Percentiles rank a stretch among this genome's conserved stretches.
These are phyloP conservation scores for Thysanoteuthis rhombus DNA, from an alignment of 2,888 invertebrate species.

Conservation along the genomic window DNA sequence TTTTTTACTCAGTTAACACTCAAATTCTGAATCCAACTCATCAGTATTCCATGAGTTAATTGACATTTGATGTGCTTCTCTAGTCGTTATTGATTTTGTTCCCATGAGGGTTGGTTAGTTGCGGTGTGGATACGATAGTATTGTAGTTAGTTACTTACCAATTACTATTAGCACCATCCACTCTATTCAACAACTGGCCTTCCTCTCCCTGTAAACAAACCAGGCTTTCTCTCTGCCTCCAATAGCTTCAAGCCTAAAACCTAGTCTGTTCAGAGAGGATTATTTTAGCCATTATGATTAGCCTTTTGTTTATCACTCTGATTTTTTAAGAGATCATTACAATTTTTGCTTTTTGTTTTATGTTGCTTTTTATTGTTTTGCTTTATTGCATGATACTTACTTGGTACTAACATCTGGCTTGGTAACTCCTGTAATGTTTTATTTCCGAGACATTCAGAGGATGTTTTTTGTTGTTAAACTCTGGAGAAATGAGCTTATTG, in stretches of 20 bases:
- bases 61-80: too few relatives aligned
- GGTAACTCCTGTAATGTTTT: not conserved
- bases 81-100: too few relatives aligned
- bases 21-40: too few relatives aligned
- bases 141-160: not conserved
- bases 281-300: not conserved
- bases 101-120: too few relatives aligned
- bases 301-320: not conserved
- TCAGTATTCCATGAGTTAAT: too few relatives aligned
- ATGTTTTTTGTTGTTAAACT: not conserved
- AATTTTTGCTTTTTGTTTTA: too few relatives aligned
- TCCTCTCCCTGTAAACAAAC: not conserved
- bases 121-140: too few relatives aligned
- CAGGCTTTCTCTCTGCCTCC: not conserved
- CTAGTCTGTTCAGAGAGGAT: not conserved
- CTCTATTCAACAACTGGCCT: not conserved
- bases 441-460: not conserved
- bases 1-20: too few relatives aligned
- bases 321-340: not conserved
- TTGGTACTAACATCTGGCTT: not conserved
- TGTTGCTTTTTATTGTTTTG: too few relatives aligned
- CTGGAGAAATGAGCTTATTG: too few relatives aligned
- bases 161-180: not conserved
- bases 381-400: not conserved
- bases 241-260: not conserved